Base-by-base conservation (phyloP, 2,888 invertebrate species). In the Andrena hattorfiana region DNA sequence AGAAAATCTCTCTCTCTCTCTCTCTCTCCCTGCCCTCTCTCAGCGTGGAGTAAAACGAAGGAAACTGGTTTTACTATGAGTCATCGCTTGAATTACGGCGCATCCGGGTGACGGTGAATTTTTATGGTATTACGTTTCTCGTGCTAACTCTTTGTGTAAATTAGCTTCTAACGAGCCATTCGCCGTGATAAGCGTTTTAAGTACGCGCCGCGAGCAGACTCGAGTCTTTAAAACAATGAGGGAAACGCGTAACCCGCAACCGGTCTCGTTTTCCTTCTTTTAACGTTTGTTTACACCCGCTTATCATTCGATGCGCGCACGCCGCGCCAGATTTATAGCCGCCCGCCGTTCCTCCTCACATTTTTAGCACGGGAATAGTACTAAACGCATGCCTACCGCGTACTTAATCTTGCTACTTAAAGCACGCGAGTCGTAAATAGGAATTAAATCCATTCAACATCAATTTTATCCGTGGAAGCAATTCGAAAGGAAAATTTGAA, bases 41-140 rank as follows among this genome's bases (percentile, higher is more conserved):
- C 26, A 26, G 56, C 10, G 23, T 30, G 32, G 56, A 16, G 70
- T 30, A 80, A 81, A 81, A 66, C 74, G 69, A 49, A 20, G 80
- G 66, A 60, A 81, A 81, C 81, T 80, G 81, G 81, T 82, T 82
- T 80, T 28, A 54, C 80, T 80, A 70, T 75, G 81, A 80, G 74
- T 82, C 81, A 80, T 62, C 74, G 69, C 51, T 26, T 75, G 80
- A 74, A 80, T 80, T 74, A 80, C 80, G 49, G 66, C 26, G 70
- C 69, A 74, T 82, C 81, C 73, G 81, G 74, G 81, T 73, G 74
- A 80, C 74, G 66, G 60, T 30, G 69, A 70, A 75, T 82, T 80
- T 82, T 82, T 80, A 80, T 26, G 70, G 48, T 73, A 70, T 70
- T 80, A 62, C 81, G 59, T 62, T 70, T 64, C 81, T 59, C 81